Evolutionary conservation across 2,113 vertebrate species (phyloP), one percentile per base, ranked within the genome.

Genomic region (Amphiprion ocellaris): DNA sequence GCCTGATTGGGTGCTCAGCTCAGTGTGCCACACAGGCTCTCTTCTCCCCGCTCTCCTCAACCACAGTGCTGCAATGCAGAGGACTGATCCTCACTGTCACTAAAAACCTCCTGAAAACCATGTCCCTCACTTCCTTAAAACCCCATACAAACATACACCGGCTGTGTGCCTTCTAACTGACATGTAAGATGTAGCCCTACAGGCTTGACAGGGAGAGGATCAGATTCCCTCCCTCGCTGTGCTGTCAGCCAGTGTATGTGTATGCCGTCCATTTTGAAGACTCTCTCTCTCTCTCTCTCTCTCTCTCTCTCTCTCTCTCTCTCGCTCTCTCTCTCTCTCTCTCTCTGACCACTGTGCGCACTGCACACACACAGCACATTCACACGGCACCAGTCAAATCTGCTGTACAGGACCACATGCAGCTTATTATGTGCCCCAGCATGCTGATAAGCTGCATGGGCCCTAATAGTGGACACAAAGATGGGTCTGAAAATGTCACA

Each of bases 61-160:
- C 96, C 93, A 95, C 95, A 95, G 95, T 97, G 96, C 96, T 98
- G 97, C 97, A 98, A 96, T 98, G 97, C 97, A 97, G 97, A 94
- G 92, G 93, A 95, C 95, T 95, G 94, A 83, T 94, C 81, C 85
- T 82, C 54, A 73, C 73, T 74, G 80, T 75, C 73, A 79, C 79
- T 82, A 73, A 76, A 82, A 88, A 84, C 37, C 55, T 63, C 33
- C 69, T 62, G 54, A 59, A 90, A 92, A 88, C 62, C 65, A 54
- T 63, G 75, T 76, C 70, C 58, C 66, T 44, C 68, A 9, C 39
- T 63, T 15, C 64, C 46, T 60, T 79, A 66, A 65, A 85, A 59
- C 19, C 71, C 77, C 28, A 28, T 64, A 30, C 50, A 62, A 53
- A 61, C 75, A 69, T 37, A 19, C 3, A 61, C n/a, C 21, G 72